Evolutionary conservation across 2,888 invertebrate species (phyloP), one percentile per base, ranked within the genome.

Genomic region (Druceiella hillmani): DNA sequence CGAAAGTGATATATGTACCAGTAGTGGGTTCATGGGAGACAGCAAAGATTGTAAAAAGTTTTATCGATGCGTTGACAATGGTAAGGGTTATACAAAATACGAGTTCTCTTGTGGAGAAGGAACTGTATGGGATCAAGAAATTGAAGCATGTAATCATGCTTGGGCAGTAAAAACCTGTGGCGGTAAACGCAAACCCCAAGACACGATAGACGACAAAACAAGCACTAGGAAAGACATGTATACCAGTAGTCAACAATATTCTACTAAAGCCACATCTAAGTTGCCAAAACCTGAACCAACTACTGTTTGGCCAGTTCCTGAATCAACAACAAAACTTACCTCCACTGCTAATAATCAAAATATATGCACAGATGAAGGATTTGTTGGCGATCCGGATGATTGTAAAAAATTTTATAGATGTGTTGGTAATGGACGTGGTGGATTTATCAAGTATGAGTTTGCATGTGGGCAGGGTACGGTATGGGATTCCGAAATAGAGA

Each of bases 381-480:
- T 84, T 57, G 74, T 80, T 52, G 76, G 79, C 9, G 79, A 87
- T 58, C 66, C 73, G 24, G 63, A 64, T 28, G 75, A 87, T 53
- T 88, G 87, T 54, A 78, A 71, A 41, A 83, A 80, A 56, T 88
- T 87, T 63, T 85, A 84, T 55, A 74, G 87, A 47, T 88, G 88
- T 59, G 84, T 86, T 13, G 66, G 71, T 40, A 72, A 76, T 53
- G 78, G 76, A 1, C 62, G 70, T 16, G 76, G 75, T 41, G 68
- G 69, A 3, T 83, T 67, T 50, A 77, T 63, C 30, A 79, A 75
- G 59, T 81, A 82, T 55, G 80, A 84, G 44, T 88, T 84, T 56
- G 65, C 65, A 9, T 88, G 88, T 58, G 82, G 79, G 3, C 75
- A 79, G 36, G 86, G 85, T 33, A 88, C 87, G 3, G 79, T 83